Evolutionary conservation across 2,797 vertebrate genomes (phyloP), one percentile per base, ranked within the genome.

Genomic region (Micromesistius poutassou): DNA sequence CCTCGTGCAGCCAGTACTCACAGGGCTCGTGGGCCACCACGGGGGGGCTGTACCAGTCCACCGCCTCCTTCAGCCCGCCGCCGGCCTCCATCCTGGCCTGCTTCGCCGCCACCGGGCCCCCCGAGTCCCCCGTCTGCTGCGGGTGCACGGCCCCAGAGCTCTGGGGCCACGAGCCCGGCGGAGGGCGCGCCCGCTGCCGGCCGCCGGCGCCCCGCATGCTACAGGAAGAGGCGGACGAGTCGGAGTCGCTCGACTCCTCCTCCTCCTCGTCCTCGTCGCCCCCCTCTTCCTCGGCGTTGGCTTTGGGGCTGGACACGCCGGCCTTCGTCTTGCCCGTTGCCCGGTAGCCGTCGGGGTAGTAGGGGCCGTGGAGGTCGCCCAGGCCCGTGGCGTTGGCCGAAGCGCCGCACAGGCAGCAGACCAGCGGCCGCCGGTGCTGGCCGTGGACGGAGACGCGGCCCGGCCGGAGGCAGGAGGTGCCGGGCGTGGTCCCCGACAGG

Each of bases 1-100:
- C 94, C 79, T 94, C 94, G 6, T 95, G 95, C 30, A 95, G 89
- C 95, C 95, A 95, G 86, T 91, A 93, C 78, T 95, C 95, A 14
- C 90, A 90, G 79, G 87, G 86, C 50, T 94, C 91, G 31, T 90
- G 80, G 3, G 93, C 91, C 79, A 95, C 84, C 78, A 94, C 75
- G 0, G 94, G 94, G 2, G 94, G 87, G 79, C 89, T 91, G 89
- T 91, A 95, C 94, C 94, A 95, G 87, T 94, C 92, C 71, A 92
- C 86, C 14, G 33, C 40, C 0, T 78, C n/a, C 0, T 78, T 8
- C 55, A 25, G 6, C 55, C 16, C 55, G 22, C 55, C 74, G 7
- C 72, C 62, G 0, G 30, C 4, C 0, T 90, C 92, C 0, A 13
- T 19, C 40, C 86, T 86, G 4, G 87, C 71, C 78, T 81, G 85